Evolutionary conservation across 2,888 invertebrate species (phyloP).

Genomic region (Rosalia funebris): DNA sequence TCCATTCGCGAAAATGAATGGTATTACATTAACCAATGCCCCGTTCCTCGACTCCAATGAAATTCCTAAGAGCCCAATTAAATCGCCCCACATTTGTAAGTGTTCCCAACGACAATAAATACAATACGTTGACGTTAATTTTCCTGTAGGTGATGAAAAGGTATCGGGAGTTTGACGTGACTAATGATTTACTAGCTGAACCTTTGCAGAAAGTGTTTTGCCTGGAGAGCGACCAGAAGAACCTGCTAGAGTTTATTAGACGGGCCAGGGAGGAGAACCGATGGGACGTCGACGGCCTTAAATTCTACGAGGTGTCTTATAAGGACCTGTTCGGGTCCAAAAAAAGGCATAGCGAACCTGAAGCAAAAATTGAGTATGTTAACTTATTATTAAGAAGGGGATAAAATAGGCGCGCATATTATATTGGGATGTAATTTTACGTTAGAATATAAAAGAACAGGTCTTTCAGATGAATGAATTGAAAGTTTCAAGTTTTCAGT

Average conservation of each 20-base stretch:
- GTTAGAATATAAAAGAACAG: too few relatives aligned
- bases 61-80: too few relatives aligned
- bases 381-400: too few relatives aligned
- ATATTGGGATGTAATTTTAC: too few relatives aligned
- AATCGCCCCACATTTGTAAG: too few relatives aligned
- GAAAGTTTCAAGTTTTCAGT: too few relatives aligned
- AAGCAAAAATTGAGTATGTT: too few relatives aligned
- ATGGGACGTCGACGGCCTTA: conserved; percentile 62
- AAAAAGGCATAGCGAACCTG: neutral
- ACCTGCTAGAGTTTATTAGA: conserved; percentile 64
- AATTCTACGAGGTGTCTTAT: conserved; percentile 63
- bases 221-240: conserved; percentile 60
- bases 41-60: conserved; percentile 43
- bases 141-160: conserved; percentile 59
- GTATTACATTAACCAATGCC: too few relatives aligned
- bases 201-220: conserved; percentile 57
- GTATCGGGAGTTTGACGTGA: conserved; percentile 56
- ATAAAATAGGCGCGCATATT: too few relatives aligned
- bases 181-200: conserved; percentile 53
- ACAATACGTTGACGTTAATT: conserved; percentile 16
- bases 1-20: too few relatives aligned
- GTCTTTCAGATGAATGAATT: too few relatives aligned
- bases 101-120: neutral
- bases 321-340: conserved; percentile 57
- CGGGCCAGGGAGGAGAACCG: conserved; percentile 59